Conservation (phyloP, 2,888 invertebrate genomes). For the Neoascia interrupta region DNA sequence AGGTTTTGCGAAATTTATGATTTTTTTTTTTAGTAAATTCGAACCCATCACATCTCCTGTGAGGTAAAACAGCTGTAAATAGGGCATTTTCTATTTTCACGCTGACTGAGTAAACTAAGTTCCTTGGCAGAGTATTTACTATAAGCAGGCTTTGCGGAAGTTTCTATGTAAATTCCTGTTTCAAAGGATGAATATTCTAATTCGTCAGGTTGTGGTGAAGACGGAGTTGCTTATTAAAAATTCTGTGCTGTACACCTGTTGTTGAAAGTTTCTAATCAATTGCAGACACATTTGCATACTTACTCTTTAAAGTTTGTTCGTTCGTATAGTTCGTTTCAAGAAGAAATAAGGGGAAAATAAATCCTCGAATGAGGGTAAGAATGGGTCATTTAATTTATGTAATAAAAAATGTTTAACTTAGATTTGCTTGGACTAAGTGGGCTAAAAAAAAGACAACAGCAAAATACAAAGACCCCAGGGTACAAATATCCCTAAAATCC, state of each 20-base stretch:
- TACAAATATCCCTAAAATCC: no score
- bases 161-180: slow-evolving; percentile 63
- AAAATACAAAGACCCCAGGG: no score
- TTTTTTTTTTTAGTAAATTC: slow-evolving; percentile 13
- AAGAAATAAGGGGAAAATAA: no score
- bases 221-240: slow-evolving; percentile 58
- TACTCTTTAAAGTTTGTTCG: slow-evolving; percentile 16
- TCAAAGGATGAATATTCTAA: slow-evolving; percentile 65
- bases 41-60: slow-evolving; percentile 2
- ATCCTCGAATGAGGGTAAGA: no score
- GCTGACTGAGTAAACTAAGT: slow-evolving; percentile 25
- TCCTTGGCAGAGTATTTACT: slow-evolving; percentile 48
- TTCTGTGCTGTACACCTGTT: slow-evolving; percentile 66
- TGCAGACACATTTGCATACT: slow-evolving; percentile 57
- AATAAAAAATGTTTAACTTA: no score
- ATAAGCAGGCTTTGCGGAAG: slow-evolving; percentile 63
- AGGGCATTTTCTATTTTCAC: slow-evolving; percentile 41
- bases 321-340: no score
- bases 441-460: no score
- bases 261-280: slow-evolving; percentile 67
- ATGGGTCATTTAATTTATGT: no score
- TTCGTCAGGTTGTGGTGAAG: slow-evolving; percentile 8
- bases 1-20: slow-evolving; percentile 62
- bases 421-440: no score
- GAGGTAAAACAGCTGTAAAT: slow-evolving; percentile 30